These are phyloP conservation scores for Rana temporaria DNA, from an alignment of 2,113 vertebrate genomes.

Conservation along the genomic window DNA sequence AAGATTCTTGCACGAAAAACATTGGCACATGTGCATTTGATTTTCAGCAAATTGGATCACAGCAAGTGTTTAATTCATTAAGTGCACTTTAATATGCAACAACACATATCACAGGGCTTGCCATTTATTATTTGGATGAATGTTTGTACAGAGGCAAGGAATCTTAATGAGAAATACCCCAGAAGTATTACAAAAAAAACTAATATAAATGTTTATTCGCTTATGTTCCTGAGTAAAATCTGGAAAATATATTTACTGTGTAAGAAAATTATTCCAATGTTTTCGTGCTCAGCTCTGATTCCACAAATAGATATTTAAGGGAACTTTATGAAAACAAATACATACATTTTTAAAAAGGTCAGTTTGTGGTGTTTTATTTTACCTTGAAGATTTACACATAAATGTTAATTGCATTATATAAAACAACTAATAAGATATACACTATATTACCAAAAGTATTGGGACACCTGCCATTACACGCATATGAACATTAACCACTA, in stretches of 20 bases:
- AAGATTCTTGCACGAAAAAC: slow-evolving; percentile 4
- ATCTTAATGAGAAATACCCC: not conserved
- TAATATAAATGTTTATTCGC: not conserved
- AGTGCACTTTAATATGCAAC: slow-evolving; percentile 5
- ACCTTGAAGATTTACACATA: too few relatives aligned
- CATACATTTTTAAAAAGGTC: too few relatives aligned
- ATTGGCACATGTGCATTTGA: slow-evolving; percentile 19
- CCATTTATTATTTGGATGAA: not conserved
- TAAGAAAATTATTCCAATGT: not conserved
- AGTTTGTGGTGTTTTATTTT: too few relatives aligned
- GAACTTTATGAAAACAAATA: too few relatives aligned
- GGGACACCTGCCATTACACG: too few relatives aligned
- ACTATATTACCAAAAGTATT: too few relatives aligned
- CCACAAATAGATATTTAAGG: not conserved
- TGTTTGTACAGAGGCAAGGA: not conserved
- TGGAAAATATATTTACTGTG: not conserved
- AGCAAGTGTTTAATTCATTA: not conserved
- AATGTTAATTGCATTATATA: too few relatives aligned
- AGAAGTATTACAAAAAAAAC: not conserved
- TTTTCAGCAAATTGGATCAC: slow-evolving; percentile 30
- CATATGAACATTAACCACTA: too few relatives aligned
- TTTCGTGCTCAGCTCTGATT: not conserved
- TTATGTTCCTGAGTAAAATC: not conserved
- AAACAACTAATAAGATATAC: too few relatives aligned
- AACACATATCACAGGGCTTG: not conserved